phyloP scores from a whole-genome alignment of 30 jellyfish, hydroid and myxozoan species.

The Calvadosia cruxmelitensis region DNA sequence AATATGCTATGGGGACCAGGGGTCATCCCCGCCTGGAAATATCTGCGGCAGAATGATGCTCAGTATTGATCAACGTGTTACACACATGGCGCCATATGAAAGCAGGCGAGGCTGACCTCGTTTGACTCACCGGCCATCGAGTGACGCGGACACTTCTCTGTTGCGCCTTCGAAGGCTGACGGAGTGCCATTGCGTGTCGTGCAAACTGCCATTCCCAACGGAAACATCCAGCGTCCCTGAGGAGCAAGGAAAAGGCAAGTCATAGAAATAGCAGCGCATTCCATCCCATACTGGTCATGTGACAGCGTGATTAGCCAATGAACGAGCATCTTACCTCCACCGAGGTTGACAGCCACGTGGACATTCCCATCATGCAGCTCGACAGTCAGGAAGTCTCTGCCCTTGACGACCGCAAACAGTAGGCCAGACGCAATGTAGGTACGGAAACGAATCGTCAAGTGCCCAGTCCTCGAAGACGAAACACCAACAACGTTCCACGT shows the following conservation, averaged over 20 bases:
- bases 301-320: no score
- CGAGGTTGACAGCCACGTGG: background rate
- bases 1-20: conserved; percentile 66
- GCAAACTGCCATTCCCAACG: background rate
- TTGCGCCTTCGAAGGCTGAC: background rate
- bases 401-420: background rate
- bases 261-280: no score
- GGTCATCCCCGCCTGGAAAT: conserved; percentile 30
- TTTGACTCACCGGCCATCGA: background rate
- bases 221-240: background rate
- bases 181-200: background rate
- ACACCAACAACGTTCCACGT: background rate
- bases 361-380: background rate
- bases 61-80: no score
- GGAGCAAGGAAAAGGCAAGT: background rate
- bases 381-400: background rate
- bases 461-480: background rate
- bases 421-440: background rate
- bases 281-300: no score
- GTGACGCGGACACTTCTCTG: background rate
- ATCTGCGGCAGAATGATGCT: no score
- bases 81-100: no score
- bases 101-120: no score
- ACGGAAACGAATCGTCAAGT: background rate
- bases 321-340: conserved; percentile 3